Evolutionary conservation across 1,140 invertebrate species (phyloP).

Genomic region (Pogonomyrmex barbatus): DNA sequence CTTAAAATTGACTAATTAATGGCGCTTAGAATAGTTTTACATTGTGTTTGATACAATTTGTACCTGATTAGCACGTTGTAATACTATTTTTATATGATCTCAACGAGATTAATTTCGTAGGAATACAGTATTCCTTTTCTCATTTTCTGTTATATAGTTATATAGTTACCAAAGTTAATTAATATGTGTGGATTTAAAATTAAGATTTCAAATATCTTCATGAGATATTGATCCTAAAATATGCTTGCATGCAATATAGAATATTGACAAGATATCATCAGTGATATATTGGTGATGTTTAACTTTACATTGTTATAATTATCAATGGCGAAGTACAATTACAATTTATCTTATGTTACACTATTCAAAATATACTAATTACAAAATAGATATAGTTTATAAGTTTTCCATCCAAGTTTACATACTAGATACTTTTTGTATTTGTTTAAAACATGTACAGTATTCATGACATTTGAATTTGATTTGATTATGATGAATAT

Average conservation of each 20-base stretch:
- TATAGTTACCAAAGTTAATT: slow-evolving; percentile 5
- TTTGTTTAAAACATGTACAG: background rate
- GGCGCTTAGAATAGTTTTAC: background rate
- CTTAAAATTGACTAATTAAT: background rate
- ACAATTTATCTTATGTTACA: background rate
- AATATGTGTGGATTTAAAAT: background rate
- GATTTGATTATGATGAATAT: background rate
- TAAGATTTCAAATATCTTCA: background rate
- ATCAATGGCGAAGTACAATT: slow-evolving; percentile 3
- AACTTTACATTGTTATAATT: slow-evolving; percentile 1
- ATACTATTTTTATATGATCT: slow-evolving; percentile 5
- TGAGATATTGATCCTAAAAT: background rate
- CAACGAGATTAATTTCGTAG: background rate
- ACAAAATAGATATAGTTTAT: background rate
- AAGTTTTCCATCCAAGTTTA: background rate
- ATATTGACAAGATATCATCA: background rate
- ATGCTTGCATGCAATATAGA: background rate
- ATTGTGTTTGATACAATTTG: background rate
- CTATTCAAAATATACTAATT: background rate
- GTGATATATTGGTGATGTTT: background rate
- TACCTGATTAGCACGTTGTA: background rate
- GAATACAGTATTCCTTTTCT: background rate
- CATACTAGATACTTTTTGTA: background rate
- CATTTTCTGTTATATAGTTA: background rate
- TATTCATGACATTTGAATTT: slow-evolving; percentile 13